Conservation (phyloP, 1,140 invertebrate genomes). For the Cyrtorhinus lividipennis region DNA sequence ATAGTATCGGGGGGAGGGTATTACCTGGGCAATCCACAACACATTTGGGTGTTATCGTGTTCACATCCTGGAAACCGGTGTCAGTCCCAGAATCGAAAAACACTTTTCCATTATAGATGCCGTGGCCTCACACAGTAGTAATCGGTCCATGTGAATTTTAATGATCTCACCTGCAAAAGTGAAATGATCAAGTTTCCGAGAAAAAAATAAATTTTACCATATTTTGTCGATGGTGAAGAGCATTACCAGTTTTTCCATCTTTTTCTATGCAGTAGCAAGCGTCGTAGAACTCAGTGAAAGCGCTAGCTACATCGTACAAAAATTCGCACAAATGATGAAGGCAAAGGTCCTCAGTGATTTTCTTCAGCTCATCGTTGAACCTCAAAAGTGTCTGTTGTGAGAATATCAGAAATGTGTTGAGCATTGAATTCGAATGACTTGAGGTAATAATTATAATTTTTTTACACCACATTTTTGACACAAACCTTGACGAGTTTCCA, state of each 20-base stretch:
- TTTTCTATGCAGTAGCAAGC: conserved; percentile 96
- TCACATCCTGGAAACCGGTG: conserved; percentile 84
- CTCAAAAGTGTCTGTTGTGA: conserved; percentile 41
- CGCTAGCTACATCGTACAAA: conserved; percentile 83
- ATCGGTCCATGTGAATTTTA: conserved; percentile 70
- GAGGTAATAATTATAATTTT: too few relatives aligned
- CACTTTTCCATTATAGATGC: conserved; percentile 73
- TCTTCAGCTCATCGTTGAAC: conserved; percentile 77
- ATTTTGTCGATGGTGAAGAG: not conserved
- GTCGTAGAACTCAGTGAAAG: conserved; percentile 96
- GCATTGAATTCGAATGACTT: too few relatives aligned
- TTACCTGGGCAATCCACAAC: too few relatives aligned
- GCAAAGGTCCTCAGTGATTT: conserved; percentile 68
- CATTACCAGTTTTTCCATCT: conserved; percentile 39
- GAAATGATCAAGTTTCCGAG: too few relatives aligned
- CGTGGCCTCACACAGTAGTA: conserved; percentile 86
- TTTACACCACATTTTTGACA: too few relatives aligned
- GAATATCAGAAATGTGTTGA: conserved; percentile 5
- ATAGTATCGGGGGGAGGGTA: too few relatives aligned
- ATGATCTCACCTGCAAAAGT: conserved; percentile 43
- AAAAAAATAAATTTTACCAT: too few relatives aligned
- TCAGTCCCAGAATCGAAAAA: conserved; percentile 84
- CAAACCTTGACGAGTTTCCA: conserved; percentile 89
- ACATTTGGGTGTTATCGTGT: too few relatives aligned
- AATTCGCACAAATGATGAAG: conserved; percentile 89